Percentiles rank a stretch among this genome's conserved stretches.
Evolutionary conservation across 2,888 invertebrate species (phyloP).

Genomic region (Baronia brevicornis): DNA sequence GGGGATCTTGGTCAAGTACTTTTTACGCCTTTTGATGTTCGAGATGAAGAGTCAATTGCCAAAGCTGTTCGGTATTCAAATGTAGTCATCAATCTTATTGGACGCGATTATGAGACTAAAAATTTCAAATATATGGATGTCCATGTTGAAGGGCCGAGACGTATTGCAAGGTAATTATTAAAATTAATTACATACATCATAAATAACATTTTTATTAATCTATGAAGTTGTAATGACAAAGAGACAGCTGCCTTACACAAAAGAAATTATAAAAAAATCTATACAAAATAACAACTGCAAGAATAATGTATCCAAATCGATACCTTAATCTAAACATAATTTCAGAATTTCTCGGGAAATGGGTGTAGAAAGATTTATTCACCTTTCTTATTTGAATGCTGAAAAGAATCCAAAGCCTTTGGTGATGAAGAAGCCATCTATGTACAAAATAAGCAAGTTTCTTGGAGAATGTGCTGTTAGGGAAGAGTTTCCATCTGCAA

Average conservation of each 20-base stretch:
- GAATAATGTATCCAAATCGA: too few species aligned
- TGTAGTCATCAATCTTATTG: constrained; percentile 96
- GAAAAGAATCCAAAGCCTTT: constrained; percentile 80
- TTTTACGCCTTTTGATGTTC: constrained; percentile 88
- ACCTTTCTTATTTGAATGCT: constrained; percentile 92
- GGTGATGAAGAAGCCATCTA: constrained; percentile 83
- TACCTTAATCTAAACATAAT: too few species aligned
- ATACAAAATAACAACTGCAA: too few species aligned
- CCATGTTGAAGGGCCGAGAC: constrained; percentile 88
- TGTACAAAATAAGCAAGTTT: constrained; percentile 85
- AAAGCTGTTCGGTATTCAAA: constrained; percentile 95
- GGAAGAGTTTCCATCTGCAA: constrained; percentile 96
- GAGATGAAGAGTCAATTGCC: constrained; percentile 89
- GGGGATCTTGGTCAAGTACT: constrained; percentile 98
- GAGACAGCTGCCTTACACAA: too few species aligned
- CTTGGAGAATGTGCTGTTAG: constrained; percentile 92
- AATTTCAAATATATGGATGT: constrained; percentile 92
- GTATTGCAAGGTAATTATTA: constrained; percentile 81
- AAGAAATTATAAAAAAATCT: too few species aligned
- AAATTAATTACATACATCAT: not conserved
- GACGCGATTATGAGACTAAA: constrained; percentile 93
- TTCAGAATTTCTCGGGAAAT: constrained; percentile 77
- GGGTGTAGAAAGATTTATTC: constrained; percentile 94
- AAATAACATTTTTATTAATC: too few species aligned
- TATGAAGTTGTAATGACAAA: too few species aligned